Evolutionary conservation across 92 coral and sea anemone species (phyloP).

Genomic region (Porites cylindrica): DNA sequence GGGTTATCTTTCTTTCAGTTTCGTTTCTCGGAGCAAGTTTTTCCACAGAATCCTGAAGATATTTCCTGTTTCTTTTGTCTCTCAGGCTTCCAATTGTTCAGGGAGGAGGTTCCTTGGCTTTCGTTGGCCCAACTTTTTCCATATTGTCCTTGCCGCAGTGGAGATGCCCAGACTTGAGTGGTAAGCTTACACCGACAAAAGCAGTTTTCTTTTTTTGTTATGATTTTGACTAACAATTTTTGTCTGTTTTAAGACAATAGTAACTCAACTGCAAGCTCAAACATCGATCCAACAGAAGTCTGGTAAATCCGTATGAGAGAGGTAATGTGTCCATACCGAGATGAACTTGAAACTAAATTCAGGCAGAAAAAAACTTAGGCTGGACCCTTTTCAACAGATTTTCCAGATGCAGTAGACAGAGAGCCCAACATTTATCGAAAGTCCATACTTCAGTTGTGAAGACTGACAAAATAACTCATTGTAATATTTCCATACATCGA

Average conservation of each 20-base stretch:
- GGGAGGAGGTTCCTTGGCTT: slow-evolving; percentile 70
- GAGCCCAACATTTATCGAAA: background rate
- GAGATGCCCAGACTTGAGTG: slow-evolving; percentile 52
- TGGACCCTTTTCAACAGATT: background rate
- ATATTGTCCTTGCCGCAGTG: slow-evolving; percentile 68
- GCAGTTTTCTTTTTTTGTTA: background rate
- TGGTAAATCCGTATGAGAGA: slow-evolving; percentile 81
- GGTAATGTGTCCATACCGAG: slow-evolving; percentile 36
- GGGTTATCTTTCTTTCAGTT: too few species aligned
- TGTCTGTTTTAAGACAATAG: background rate
- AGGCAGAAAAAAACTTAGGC: background rate
- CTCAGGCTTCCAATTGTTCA: slow-evolving; percentile 73
- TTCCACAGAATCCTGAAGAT: background rate
- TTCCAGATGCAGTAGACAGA: background rate
- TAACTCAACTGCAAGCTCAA: slow-evolving; percentile 28
- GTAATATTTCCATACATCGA: background rate
- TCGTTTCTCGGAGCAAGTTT: background rate
- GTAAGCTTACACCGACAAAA: background rate
- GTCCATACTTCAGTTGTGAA: too few species aligned
- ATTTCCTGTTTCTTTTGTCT: too few species aligned
- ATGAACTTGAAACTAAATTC: background rate
- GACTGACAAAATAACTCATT: background rate
- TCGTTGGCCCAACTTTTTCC: slow-evolving; percentile 68
- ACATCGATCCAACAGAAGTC: slow-evolving; percentile 24
- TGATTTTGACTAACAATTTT: too few species aligned